Conservation (phyloP, 1,140 invertebrate genomes). For the Antheraea pernyi region DNA sequence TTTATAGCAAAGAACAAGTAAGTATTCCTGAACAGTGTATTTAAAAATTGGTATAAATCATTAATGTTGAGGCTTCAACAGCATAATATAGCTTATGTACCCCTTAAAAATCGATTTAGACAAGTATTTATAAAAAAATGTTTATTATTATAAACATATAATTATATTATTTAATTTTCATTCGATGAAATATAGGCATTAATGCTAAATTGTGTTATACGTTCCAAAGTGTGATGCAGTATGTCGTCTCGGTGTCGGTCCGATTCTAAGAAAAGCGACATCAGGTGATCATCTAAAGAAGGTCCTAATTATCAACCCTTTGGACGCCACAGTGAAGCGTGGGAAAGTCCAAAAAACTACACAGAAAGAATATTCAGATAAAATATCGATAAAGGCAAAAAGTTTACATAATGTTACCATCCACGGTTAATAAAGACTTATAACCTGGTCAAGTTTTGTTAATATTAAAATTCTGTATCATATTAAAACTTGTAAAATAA, state of each 20-base stretch:
- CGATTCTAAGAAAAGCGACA: neutral
- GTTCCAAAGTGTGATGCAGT: conserved; percentile 47
- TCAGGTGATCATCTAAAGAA: conserved; percentile 23
- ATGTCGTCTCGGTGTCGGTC: conserved; percentile 36
- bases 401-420: neutral
- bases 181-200: neutral
- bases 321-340: conserved; percentile 25
- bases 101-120: no score
- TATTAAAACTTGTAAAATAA: no score
- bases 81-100: no score
- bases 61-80: no score
- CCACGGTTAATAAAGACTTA: neutral
- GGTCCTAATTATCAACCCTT: conserved; percentile 40
- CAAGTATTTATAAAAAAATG: no score
- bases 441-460: no score
- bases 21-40: neutral
- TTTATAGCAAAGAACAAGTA: conserved; percentile 54
- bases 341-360: conserved; percentile 20
- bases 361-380: neutral
- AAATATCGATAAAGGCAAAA: neutral
- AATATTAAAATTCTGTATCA: no score
- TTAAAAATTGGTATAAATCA: no score
- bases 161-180: no score
- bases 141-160: no score
- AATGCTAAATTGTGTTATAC: neutral